Evolutionary conservation across 2,888 invertebrate genomes (phyloP), one percentile per base, ranked within the genome.

Genomic region (Drosophila crucigera): DNA sequence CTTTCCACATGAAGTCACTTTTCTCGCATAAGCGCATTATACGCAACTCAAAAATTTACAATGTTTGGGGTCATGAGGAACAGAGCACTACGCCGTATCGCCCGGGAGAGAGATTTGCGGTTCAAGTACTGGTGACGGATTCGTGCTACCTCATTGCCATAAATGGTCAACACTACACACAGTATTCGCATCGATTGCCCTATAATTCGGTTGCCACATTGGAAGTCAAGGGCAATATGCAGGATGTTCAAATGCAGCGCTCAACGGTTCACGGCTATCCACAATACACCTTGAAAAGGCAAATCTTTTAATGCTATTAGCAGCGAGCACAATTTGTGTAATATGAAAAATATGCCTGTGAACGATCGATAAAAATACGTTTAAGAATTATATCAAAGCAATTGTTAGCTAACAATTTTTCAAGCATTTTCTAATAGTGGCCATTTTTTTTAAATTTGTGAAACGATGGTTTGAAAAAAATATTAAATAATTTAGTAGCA

Each of bases 101-200:
- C 2, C 73, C 31, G 3, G 63, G 52, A 2, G 43, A 58, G 3
- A 43, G 93, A 84, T 91, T 94, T 94, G 93, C 79, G 82, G 41
- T 92, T 89, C 94, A 95, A 87, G 93, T 96, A 50, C 91, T 96
- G 14, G 92, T 95, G 0, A 95, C 95, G 14, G 94, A 95, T 47
- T 93, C 94, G 19, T 94, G 95, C 71, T 95, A 95, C 39, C 87
- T 95, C 90, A 95, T 96, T 83, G 95, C 96, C 0, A 93, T 97
- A 2, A 95, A 97, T 91, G 96, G 96, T 0, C 94, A 94, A 69
- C 96, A 96, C 90, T 96, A 96, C 89, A 96, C 96, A 83, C 94
- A 94, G 33, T 97, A 94, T 90, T 84, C 92, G 0, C 96, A 96
- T 91, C 94, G 95, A 91, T 86, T 96, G 54, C 95, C 96, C 14